Base-by-base conservation (phyloP, 2,797 vertebrate species). In the Manis crassicaudata region DNA sequence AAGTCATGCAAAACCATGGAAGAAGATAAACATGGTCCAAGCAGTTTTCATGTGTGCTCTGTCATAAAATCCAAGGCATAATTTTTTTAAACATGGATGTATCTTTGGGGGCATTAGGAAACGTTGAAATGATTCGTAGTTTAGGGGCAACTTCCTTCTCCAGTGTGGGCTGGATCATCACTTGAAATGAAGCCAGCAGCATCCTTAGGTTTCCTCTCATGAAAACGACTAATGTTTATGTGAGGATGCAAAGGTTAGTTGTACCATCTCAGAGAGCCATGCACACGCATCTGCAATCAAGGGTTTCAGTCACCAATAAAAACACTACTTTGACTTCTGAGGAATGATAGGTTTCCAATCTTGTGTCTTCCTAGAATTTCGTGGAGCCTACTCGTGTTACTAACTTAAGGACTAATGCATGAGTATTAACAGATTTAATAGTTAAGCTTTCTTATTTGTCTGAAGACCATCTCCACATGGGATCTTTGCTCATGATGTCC, bases 191-290 rank as follows among this genome's bases (percentile, higher is more conserved):
- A 92, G 73, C 96, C 94, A 85, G 54, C 63, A 92, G 58, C 37
- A 60, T 40, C 82, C 73, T 88, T 68, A 63, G 54, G 63, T 85
- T 84, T 98, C 90, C 92, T 76, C 96, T 97, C 93, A 92, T 95
- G 96, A 96, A 96, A 96, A 96, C 96, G 92, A 94, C 75, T 95
- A 65, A 95, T 88, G 75, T 93, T 87, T 72, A 83, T 84, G 67
- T 97, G 97, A 82, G 82, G 92, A 96, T 90, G 67, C 73, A 82
- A 92, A 97, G 81, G 96, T 97, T 96, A 97, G 96, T 95, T 93
- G 68, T 72, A 82, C 58, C 80, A 46, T 94, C 85, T 94, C 76
- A 88, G 96, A 95, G 90, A 96, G 63, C 86, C 89, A 87, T 8
- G 82, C 62, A n/a, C 27, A 72, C 54, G 52, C 40, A 63, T 63